phyloP scores from a whole-genome alignment of 2,113 vertebrate species.

The Actinemys pallida region DNA sequence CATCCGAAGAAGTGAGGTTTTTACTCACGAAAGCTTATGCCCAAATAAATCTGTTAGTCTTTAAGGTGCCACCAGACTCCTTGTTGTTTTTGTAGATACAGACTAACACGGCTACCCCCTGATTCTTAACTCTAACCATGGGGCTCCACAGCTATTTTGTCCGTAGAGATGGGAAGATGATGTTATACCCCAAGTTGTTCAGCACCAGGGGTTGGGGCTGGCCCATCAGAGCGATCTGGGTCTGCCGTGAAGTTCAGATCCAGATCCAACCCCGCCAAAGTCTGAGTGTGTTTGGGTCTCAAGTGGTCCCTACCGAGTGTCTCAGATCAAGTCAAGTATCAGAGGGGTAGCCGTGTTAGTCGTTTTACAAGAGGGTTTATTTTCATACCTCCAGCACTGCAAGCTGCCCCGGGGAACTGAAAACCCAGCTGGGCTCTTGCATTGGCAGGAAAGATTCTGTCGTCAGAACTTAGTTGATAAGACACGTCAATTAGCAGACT shows the following conservation, averaged over 20 bases:
- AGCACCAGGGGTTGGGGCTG: neutral
- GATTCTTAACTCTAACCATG: neutral
- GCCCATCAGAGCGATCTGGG: neutral
- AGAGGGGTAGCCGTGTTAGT: no score
- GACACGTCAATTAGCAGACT: neutral
- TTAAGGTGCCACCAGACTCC: no score
- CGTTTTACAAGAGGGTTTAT: neutral
- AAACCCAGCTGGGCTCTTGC: fast-evolving
- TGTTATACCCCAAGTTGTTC: neutral
- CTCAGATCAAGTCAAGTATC: neutral
- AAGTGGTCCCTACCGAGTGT: neutral
- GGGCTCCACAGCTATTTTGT: neutral
- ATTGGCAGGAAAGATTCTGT: neutral
- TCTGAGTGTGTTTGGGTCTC: neutral
- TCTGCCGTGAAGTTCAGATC: neutral
- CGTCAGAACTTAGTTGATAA: neutral
- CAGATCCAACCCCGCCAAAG: fast-evolving
- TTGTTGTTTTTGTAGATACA: no score
- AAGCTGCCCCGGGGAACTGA: neutral
- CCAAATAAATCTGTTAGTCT: no score
- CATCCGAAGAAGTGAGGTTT: no score
- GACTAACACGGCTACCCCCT: no score
- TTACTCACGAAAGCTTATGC: no score
- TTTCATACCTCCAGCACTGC: neutral
- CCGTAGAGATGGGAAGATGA: neutral